Evolutionary conservation across 1,140 invertebrate genomes (phyloP).

Genomic region (Medauroidea extradentata): DNA sequence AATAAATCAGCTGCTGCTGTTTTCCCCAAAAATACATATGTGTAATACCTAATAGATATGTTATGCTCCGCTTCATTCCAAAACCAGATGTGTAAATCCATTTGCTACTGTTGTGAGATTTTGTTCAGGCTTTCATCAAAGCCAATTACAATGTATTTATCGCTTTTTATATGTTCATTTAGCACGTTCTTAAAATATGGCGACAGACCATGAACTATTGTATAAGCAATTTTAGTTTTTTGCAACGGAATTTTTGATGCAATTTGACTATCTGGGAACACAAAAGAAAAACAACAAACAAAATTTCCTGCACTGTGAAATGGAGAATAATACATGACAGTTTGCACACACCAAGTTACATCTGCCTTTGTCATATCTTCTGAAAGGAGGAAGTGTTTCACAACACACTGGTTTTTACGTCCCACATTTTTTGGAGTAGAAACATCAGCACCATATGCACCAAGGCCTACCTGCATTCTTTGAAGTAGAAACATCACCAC

Average conservation of each 20-base stretch:
- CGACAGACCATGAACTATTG: not conserved
- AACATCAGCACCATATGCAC: too few relatives aligned
- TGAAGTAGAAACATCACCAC: too few relatives aligned
- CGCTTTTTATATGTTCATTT: too few relatives aligned
- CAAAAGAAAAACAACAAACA: too few relatives aligned
- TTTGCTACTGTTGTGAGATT: conserved; percentile 14
- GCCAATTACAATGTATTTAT: not conserved
- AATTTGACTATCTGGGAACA: not conserved
- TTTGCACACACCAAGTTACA: too few relatives aligned
- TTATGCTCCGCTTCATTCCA: conserved; percentile 5
- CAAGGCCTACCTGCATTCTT: too few relatives aligned
- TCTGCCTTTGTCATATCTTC: too few relatives aligned
- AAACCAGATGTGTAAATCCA: conserved; percentile 19
- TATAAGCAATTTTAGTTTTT: conserved; percentile 9
- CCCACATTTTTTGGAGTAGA: too few relatives aligned
- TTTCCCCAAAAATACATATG: conserved; percentile 19
- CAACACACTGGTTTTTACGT: too few relatives aligned
- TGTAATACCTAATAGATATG: conserved; percentile 16
- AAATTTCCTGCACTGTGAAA: too few relatives aligned
- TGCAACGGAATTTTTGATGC: not conserved
- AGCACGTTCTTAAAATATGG: not conserved
- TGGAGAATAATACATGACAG: too few relatives aligned
- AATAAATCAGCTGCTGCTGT: conserved; percentile 20
- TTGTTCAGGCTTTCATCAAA: conserved; percentile 26
- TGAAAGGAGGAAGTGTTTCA: too few relatives aligned